A percentile compares a stretch with the other conserved stretches of the same genome.
Evolutionary conservation across 92 coral and sea anemone genomes (phyloP).

Genomic region (Bergia puertoricense): DNA sequence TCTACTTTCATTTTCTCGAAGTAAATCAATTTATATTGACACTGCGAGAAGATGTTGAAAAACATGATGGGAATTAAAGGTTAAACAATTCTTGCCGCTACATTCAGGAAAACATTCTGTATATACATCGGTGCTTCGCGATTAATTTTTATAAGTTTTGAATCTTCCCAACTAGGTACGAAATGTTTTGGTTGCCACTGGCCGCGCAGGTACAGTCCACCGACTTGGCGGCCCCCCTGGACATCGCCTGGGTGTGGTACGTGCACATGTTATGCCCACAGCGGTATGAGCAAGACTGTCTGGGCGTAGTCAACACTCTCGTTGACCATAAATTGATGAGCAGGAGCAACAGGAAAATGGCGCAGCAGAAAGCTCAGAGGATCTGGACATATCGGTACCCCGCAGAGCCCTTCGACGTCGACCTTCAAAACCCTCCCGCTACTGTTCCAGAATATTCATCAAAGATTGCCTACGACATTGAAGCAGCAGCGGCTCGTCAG

Average conservation of each 20-base stretch:
- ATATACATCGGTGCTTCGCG: not conserved
- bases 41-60: no score
- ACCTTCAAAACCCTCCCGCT: constrained; percentile 42
- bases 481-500: constrained; percentile 43
- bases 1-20: no score
- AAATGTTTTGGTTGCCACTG: constrained; percentile 70
- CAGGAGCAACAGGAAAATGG: constrained; percentile 39
- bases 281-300: constrained; percentile 61
- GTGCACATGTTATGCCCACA: constrained; percentile 67
- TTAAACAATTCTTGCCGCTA: no score
- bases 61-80: no score
- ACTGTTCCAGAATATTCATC: constrained; percentile 26
- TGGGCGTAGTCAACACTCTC: constrained; percentile 54
- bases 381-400: no score
- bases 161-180: constrained; percentile 44
- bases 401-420: constrained; percentile 53
- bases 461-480: constrained; percentile 48
- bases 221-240: constrained; percentile 68
- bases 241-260: constrained; percentile 85
- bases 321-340: constrained; percentile 59
- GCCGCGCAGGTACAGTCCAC: constrained; percentile 41
- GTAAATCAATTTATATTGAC: no score
- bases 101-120: no score
- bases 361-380: constrained; percentile 42
- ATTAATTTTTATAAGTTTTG: not conserved